phyloP scores from a whole-genome alignment of 2,113 vertebrate genomes.

The Lasiurus borealis region DNA sequence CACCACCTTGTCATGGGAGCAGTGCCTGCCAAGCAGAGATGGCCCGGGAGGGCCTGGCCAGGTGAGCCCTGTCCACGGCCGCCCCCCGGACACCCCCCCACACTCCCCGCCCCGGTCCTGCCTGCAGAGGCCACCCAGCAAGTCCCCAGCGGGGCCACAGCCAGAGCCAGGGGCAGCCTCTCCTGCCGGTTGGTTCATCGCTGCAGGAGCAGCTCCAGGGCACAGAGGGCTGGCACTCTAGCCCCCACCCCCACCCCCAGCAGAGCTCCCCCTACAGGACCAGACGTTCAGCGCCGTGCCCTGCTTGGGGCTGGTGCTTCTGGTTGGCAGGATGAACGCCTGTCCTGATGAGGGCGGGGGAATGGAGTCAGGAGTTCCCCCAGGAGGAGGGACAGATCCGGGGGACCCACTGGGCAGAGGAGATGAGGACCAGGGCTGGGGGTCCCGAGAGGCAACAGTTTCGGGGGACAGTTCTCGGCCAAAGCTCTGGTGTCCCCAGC shows the following conservation, averaged over 20 bases:
- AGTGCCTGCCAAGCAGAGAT: conserved; percentile 89
- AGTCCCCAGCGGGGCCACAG: background rate
- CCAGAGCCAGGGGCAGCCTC: background rate
- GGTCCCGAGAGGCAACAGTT: background rate
- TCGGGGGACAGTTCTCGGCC: background rate
- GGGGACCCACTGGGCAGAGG: background rate
- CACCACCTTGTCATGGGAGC: conserved; percentile 99
- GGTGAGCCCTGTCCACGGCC: background rate
- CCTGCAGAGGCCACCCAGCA: accelerated
- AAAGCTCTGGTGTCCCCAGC: background rate
- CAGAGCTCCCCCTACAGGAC: background rate
- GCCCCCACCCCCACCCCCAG: too few species aligned
- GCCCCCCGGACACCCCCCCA: background rate
- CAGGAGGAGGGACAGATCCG: background rate
- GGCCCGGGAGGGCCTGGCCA: conserved; percentile 8
- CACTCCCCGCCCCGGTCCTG: background rate
- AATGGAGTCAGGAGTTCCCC: background rate
- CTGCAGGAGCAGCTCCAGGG: background rate
- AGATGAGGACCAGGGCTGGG: background rate
- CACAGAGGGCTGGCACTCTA: background rate
- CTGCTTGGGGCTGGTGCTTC: background rate
- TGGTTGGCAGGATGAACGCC: background rate
- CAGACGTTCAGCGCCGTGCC: background rate
- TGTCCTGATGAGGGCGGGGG: background rate
- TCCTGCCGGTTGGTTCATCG: accelerated